phyloP scores from a whole-genome alignment of 2,888 invertebrate genomes.

The Octonoba sinensis region DNA sequence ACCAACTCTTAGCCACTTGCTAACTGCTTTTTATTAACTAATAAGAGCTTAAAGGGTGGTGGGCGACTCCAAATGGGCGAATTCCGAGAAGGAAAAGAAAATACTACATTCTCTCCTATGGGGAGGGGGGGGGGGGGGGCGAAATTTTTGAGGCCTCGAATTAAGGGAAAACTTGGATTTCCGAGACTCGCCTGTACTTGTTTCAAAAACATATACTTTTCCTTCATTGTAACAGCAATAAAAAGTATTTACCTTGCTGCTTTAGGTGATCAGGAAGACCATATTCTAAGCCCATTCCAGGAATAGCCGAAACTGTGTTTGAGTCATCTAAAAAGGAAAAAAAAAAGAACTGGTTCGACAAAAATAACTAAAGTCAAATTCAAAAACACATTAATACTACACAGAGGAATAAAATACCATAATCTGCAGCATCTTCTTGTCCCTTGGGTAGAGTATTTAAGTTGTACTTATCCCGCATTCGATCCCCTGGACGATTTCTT shows the following conservation, averaged over 20 bases:
- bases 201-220: too few relatives aligned
- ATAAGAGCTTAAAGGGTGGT: too few relatives aligned
- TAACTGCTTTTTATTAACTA: too few relatives aligned
- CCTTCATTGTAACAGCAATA: too few relatives aligned
- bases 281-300: conserved; percentile 99
- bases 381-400: not conserved
- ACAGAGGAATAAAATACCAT: conserved; percentile 48
- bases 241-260: conserved; percentile 59
- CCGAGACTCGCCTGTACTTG: too few relatives aligned
- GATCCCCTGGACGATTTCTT: conserved; percentile 96
- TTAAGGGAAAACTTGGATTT: too few relatives aligned
- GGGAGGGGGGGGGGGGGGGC: too few relatives aligned
- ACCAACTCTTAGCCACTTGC: too few relatives aligned
- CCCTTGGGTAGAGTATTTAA: conserved; percentile 91
- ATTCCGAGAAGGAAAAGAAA: too few relatives aligned
- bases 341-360: not conserved
- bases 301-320: conserved; percentile 78
- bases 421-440: conserved; percentile 70
- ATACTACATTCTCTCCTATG: too few relatives aligned
- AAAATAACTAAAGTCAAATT: not conserved
- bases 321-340: conserved; percentile 77
- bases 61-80: too few relatives aligned
- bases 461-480: conserved; percentile 98
- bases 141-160: too few relatives aligned
- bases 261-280: conserved; percentile 78